phyloP scores from a whole-genome alignment of 2,113 vertebrate genomes.

The Podocnemis expansa region DNA sequence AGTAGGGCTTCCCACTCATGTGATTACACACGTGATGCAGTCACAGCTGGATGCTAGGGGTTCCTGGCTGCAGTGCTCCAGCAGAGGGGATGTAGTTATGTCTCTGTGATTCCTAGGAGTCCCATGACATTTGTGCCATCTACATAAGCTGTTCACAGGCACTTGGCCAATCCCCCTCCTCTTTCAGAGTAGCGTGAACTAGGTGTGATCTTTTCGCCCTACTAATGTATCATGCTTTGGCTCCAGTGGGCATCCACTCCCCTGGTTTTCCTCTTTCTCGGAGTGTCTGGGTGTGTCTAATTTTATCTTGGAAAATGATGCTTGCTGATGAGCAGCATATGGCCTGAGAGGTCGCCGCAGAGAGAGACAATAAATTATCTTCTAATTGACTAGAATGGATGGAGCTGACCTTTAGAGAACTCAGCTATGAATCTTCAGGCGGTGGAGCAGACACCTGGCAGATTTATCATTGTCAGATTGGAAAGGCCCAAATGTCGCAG shows the following conservation, averaged over 20 bases:
- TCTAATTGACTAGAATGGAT: constrained; percentile 65
- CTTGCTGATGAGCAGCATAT: constrained; percentile 42
- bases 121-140: not conserved
- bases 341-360: constrained; percentile 24
- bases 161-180: not conserved
- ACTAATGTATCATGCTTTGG: not conserved
- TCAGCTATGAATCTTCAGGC: constrained; percentile 65
- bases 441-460: not conserved
- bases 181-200: not conserved
- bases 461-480: constrained; percentile 51
- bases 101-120: not conserved
- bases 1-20: not conserved
- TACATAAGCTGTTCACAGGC: not conserved
- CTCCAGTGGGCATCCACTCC: not conserved
- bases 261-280: not conserved
- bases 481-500: constrained; percentile 9
- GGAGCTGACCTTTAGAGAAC: constrained; percentile 64
- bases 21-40: not conserved
- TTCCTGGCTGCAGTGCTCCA: not conserved
- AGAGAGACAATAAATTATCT: constrained; percentile 54
- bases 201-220: not conserved
- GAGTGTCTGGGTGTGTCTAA: not conserved
- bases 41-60: not conserved
- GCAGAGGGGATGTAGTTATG: not conserved
- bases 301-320: constrained; percentile 36